Evolutionary conservation across 2,888 invertebrate species (phyloP), one percentile per base, ranked within the genome.

Genomic region (Cloeon dipterum): DNA sequence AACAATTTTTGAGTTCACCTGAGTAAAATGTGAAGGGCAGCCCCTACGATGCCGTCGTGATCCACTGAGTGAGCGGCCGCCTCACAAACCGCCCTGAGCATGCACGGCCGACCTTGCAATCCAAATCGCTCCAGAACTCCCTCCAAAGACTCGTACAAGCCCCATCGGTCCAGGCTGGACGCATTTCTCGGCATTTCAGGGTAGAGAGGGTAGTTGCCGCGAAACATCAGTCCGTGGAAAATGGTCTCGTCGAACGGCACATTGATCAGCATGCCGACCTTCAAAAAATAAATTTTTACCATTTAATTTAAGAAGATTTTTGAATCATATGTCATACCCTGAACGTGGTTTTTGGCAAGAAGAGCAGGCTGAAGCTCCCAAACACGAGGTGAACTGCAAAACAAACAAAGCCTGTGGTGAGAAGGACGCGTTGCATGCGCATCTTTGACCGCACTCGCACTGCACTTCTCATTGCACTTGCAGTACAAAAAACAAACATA

Each of bases 71-170:
- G 26, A 21, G 32, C 38, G 2, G 38, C 14, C 1, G 34, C 32
- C 26, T 38, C 38, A 19, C 38, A 38, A 25, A 38, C 33, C 14
- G 25, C 33, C n/a, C 32, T 33, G 11, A 38, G 34, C 14, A 38
- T 25, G 19, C 38, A 38, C 13, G 29, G 5, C 8, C 29, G n/a
- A 29, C 16, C 29, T 8, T 13, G 5, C n/a, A 4, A 4, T 16
- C 11, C 14, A 16, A n/a, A 14, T 29, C 29, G n/a, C 16, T 29
- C n/a, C 5, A 29, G 14, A n/a, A 16, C 13, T n/a, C 16, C 29
- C n/a, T 29, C 29, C 29, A 29, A 7, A 5, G 16, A 7, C 16
- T 29, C 29, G n/a, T 29, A 29, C 5, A 29, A n/a, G 5, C n/a
- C 11, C 29, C 29, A 29, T 7, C 29, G 5, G 5, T 29, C n/a